Evolutionary conservation across 2,797 vertebrate genomes (phyloP), one percentile per base, ranked within the genome.

Genomic region (Microctenopoma lineatum): DNA sequence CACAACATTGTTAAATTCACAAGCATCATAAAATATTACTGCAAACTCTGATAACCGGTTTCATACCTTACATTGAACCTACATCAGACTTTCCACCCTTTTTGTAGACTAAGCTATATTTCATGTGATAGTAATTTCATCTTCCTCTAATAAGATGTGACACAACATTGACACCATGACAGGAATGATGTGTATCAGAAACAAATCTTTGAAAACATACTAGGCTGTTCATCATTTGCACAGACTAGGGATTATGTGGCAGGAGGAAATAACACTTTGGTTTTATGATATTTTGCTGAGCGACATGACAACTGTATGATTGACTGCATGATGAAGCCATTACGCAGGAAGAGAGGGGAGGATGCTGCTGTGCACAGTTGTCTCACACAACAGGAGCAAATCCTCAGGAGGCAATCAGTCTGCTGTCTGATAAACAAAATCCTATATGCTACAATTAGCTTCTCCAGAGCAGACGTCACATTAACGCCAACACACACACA

Each of bases 351-450:
- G 73, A 71, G 83, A 73, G 58, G 54, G 58, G 69, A 73, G 67
- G 79, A 81, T 53, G 81, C 89, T 77, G 84, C 83, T 83, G 86
- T 73, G 87, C 77, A 75, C 83, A 67, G 84, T 80, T 70, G 87
- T 87, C 71, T 83, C 65, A 45, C 78, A 79, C 86, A 85, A 77
- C 83, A 70, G 81, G 77, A 69, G 71, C 63, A 78, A 77, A 76
- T 84, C 88, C 77, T 88, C 70, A 79, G 85, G 88, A 84, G 84
- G 88, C 84, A 89, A 89, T 89, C 89, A 87, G 81, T 59, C 72
- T 71, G 80, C 76, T 82, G 70, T 87, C 85, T 85, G 65, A 77
- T 75, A 89, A 92, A 92, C 83, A 89, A 67, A 84, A 75, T 73
- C 68, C 81, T 79, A 74, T 80, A 77, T 32, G 54, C 66, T 47